A percentile compares a stretch with the other conserved stretches of the same genome.
Evolutionary conservation across 2,113 vertebrate species (phyloP).

Genomic region (Strix uralensis): DNA sequence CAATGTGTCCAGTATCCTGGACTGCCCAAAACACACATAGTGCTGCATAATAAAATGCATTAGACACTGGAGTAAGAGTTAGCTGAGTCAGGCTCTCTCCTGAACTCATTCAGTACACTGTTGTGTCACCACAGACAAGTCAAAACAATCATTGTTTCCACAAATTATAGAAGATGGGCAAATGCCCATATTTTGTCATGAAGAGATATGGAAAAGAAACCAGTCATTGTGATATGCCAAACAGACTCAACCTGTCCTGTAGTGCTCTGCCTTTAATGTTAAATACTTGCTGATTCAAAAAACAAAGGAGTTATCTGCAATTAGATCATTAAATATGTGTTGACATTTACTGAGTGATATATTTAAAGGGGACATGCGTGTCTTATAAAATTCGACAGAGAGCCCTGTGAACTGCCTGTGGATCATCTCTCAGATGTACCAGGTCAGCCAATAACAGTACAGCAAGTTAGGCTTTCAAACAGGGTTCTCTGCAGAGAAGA

Average conservation of each 20-base stretch:
- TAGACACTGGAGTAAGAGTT: neutral
- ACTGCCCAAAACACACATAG: neutral
- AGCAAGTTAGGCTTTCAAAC: neutral
- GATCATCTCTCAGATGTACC: neutral
- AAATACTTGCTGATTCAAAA: neutral
- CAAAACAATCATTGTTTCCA: neutral
- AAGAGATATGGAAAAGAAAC: neutral
- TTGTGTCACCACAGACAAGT: neutral
- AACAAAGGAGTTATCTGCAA: neutral
- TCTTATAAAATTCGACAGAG: neutral
- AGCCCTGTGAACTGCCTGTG: neutral
- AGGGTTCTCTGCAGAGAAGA: neutral
- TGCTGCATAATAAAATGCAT: neutral
- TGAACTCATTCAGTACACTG: neutral
- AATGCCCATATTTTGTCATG: neutral
- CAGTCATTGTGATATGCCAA: neutral
- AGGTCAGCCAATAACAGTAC: neutral
- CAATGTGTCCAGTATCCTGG: neutral
- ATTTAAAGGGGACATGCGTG: neutral
- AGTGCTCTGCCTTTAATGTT: neutral
- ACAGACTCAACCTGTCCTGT: neutral
- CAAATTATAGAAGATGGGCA: neutral
- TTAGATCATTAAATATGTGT: neutral
- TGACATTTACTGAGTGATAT: neutral
- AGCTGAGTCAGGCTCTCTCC: neutral